Evolutionary conservation across 2,113 vertebrate species (phyloP).

Genomic region (Alces alces): DNA sequence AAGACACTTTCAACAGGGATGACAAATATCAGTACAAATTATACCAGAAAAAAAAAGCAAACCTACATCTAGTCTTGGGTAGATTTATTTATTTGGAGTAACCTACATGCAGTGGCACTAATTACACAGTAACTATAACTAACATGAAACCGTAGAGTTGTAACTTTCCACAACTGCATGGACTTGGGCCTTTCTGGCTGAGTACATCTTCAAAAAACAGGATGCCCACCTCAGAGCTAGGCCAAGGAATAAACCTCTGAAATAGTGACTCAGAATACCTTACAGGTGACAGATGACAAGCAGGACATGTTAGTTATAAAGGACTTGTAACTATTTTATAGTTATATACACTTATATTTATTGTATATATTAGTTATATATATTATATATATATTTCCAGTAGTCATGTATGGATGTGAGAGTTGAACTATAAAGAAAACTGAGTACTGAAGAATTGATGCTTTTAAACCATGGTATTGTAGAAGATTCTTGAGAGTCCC

Average conservation of each 20-base stretch:
- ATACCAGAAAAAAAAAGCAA: conserved; percentile 76
- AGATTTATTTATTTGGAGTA: conserved; percentile 86
- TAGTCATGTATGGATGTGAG: neutral
- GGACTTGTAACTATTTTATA: conserved; percentile 72
- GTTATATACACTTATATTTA: neutral
- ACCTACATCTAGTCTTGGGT: conserved; percentile 82
- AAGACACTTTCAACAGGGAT: conserved; percentile 79
- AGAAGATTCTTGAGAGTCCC: neutral
- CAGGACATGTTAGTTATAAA: conserved; percentile 80
- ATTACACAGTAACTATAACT: conserved; percentile 85
- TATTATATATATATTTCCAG: neutral
- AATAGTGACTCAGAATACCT: conserved; percentile 72
- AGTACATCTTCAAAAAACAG: conserved; percentile 72
- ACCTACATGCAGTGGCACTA: conserved; percentile 85
- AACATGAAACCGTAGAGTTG: conserved; percentile 81
- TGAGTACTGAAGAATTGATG: neutral
- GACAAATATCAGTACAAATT: conserved; percentile 86
- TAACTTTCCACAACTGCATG: conserved; percentile 60
- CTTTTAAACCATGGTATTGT: neutral
- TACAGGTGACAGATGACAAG: conserved; percentile 69
- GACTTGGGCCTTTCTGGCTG: neutral
- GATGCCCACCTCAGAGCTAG: conserved; percentile 65
- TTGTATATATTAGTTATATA: neutral
- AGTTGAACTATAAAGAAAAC: neutral
- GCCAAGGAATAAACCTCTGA: conserved; percentile 68